Base-by-base conservation (phyloP, 2,888 invertebrate genomes). In the Erannis defoliaria region DNA sequence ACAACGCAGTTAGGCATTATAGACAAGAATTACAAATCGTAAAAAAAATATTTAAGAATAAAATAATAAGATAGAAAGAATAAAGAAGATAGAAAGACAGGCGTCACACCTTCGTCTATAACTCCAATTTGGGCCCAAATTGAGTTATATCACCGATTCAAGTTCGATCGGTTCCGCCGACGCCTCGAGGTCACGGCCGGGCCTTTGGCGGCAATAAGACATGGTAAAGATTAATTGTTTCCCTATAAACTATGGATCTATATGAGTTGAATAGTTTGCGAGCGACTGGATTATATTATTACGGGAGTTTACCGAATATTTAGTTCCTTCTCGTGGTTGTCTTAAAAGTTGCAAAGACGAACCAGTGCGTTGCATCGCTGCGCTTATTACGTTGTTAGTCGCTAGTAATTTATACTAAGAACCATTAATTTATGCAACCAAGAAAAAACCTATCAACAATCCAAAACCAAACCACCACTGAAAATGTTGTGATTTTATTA, bases 221-320 rank as follows among this genome's bases (percentile, higher is more conserved):
- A 50, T 33, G 45, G 49, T 45, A 45, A 50, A 42, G 19, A 55
- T 61, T 61, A 50, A 61, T 61, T 55, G 61, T 55, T 61, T 61
- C 61, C 43, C 55, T 38, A 50, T 61, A 58, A 62, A 62, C 55
- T 54, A 58, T 14, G 45, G 29, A 45, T 49, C 53, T 29, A 49
- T 54, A 42, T n/a, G 42, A 51, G 40, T 33, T 4, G 1, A 23
- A 23, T 61, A 50, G 61, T 50, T 1, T 12, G 14, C 9, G 33
- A 51, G 40, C 5, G 10, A 23, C 4, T 12, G 61, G 6, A 4
- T 5, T 23, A 12, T 3, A n/a, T 35, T 16, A 2, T 60, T 29
- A 49, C 35, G n/a, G 5, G 12, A 8, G 18, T 16, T 3, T 18
- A 9, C 5, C n/a, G 14, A 26, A 2, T 26, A 26, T 4, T 4